These are phyloP conservation scores for Meandrusa payeni DNA, from an alignment of 2,888 invertebrate species.

Conservation along the genomic window DNA sequence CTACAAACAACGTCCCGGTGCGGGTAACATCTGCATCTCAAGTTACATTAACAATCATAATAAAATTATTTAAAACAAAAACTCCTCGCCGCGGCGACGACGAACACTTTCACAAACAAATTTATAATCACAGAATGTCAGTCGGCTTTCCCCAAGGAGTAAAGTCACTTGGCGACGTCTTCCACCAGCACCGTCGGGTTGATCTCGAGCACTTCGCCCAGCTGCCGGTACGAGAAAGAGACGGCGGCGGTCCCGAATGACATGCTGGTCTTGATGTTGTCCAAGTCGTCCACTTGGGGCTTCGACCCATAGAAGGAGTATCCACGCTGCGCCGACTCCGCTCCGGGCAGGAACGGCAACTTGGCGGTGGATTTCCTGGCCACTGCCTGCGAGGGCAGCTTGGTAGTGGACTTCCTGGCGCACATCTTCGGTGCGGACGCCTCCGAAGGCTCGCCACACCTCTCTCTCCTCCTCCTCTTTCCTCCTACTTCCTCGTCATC, in stretches of 20 bases:
- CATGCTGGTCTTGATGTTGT: conserved; percentile 72
- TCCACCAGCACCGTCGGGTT: conserved; percentile 67
- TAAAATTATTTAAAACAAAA: conserved; percentile 18
- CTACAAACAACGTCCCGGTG: too few relatives aligned
- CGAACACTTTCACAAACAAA: too few relatives aligned
- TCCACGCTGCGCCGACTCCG: conserved; percentile 34
- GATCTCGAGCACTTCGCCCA: conserved; percentile 75
- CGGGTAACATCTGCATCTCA: too few relatives aligned
- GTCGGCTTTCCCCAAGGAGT: background rate
- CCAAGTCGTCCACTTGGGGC: conserved; percentile 53
- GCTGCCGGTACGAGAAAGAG: conserved; percentile 63
- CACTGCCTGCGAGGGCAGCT: conserved; percentile 41
- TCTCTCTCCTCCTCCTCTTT: conserved; percentile 15
- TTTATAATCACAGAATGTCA: too few relatives aligned
- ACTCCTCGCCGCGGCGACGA: too few relatives aligned
- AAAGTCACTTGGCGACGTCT: conserved; percentile 41
- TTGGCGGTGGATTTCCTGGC: conserved; percentile 61
- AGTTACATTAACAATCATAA: conserved; percentile 2
- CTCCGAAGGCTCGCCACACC: conserved; percentile 27
- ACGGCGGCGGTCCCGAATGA: conserved; percentile 74
- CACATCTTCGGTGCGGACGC: conserved; percentile 30
- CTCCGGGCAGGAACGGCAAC: conserved; percentile 43
- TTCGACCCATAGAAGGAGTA: conserved; percentile 75
- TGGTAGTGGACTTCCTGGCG: conserved; percentile 77
- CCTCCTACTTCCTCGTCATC: conserved; percentile 24